Evolutionary conservation across 2,113 vertebrate species (phyloP).

Genomic region (Semicossyphus pulcher): DNA sequence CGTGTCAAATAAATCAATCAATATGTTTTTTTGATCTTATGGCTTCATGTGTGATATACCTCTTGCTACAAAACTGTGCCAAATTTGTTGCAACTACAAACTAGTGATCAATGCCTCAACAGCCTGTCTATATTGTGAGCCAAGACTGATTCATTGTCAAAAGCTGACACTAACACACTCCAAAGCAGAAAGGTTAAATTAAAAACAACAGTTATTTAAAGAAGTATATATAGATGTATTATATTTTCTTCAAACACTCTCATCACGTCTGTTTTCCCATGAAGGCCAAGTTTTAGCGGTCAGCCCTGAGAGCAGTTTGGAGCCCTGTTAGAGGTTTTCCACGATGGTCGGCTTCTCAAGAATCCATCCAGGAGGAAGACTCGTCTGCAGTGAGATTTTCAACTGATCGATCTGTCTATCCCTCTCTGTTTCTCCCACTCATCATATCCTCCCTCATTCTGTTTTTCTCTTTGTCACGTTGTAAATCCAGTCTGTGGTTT

Average conservation of each 20-base stretch:
- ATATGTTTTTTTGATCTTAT: too few relatives aligned
- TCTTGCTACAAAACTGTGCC: not conserved
- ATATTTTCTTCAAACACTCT: too few relatives aligned
- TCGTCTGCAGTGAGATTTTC: slow-evolving; percentile 30
- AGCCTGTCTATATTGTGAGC: not conserved
- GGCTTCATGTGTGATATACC: not conserved
- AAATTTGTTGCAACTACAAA: not conserved
- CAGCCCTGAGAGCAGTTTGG: slow-evolving; percentile 21
- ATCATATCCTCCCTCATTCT: not conserved
- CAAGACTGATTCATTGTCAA: too few relatives aligned
- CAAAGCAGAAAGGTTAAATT: not conserved
- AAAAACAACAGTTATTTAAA: not conserved
- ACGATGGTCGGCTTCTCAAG: slow-evolving; percentile 18
- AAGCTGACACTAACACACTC: not conserved
- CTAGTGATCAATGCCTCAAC: not conserved
- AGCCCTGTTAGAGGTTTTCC: slow-evolving; percentile 38
- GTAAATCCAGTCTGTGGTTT: slow-evolving; percentile 49
- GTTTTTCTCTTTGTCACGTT: slow-evolving; percentile 13
- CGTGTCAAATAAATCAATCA: too few relatives aligned
- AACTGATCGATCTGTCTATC: not conserved
- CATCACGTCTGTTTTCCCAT: not conserved
- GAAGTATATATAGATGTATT: too few relatives aligned
- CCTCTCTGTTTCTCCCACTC: slow-evolving; percentile 18
- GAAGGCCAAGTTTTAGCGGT: slow-evolving; percentile 16
- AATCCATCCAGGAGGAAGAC: slow-evolving; percentile 30